phyloP scores from a whole-genome alignment of 2,888 invertebrate genomes.

The Esperia sulphurella region DNA sequence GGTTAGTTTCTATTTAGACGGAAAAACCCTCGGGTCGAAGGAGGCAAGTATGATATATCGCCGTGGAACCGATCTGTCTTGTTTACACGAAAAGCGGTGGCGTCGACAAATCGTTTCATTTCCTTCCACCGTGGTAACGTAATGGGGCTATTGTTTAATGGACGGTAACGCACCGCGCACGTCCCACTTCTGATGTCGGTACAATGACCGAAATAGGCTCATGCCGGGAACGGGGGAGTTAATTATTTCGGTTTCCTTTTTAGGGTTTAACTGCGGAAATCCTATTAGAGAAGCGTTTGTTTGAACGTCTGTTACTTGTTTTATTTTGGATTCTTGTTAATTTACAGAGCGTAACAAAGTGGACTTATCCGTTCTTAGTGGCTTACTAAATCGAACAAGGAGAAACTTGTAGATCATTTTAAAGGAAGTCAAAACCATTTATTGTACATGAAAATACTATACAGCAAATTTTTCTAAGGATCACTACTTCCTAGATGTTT shows the following conservation, averaged over 20 bases:
- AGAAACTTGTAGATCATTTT: too few relatives aligned
- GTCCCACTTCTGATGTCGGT: neutral
- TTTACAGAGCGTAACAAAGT: too few relatives aligned
- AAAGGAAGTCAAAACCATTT: too few relatives aligned
- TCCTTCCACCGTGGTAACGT: slow-evolving; percentile 4
- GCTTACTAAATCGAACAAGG: too few relatives aligned
- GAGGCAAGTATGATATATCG: slow-evolving; percentile 10
- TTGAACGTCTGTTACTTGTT: neutral
- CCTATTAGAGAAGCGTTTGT: neutral
- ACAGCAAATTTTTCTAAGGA: too few relatives aligned
- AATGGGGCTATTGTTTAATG: slow-evolving; percentile 8
- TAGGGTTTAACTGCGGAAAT: neutral
- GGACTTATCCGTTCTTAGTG: too few relatives aligned
- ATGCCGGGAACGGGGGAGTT: neutral
- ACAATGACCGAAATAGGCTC: neutral
- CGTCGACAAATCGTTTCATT: slow-evolving; percentile 14
- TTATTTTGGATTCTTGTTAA: too few relatives aligned
- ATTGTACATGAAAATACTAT: too few relatives aligned
- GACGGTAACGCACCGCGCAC: neutral
- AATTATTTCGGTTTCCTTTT: neutral
- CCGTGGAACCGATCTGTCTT: slow-evolving; percentile 9
- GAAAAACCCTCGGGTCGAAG: neutral
- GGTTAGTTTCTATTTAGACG: slow-evolving; percentile 8
- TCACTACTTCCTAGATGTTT: too few relatives aligned
- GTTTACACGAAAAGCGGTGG: slow-evolving; percentile 10